These are phyloP conservation scores for Pemphigus obesinymphae DNA, from an alignment of 1,140 invertebrate genomes.

Conservation along the genomic window DNA sequence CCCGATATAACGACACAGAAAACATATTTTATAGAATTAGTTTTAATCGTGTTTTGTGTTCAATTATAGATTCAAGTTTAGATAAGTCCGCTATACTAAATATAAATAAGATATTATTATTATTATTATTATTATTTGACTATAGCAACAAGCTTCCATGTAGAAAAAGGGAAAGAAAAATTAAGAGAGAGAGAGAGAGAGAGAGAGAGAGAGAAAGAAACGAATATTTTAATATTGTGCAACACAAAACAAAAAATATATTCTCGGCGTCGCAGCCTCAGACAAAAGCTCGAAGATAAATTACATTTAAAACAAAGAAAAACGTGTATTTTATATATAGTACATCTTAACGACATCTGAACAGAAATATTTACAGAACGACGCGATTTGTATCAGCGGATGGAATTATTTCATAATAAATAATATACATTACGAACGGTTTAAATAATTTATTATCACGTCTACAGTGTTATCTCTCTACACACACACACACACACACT, in stretches of 20 bases:
- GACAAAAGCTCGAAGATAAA: not conserved
- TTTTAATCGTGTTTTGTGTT: constrained; percentile 30
- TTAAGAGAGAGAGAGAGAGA: not conserved
- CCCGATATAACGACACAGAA: not conserved
- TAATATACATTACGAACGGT: not conserved
- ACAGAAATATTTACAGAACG: not conserved
- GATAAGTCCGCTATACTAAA: not conserved
- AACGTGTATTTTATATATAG: not conserved
- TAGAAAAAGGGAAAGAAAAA: not conserved
- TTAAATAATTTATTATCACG: not conserved
- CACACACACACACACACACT: too few relatives aligned
- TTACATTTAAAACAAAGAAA: not conserved
- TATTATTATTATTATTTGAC: not conserved
- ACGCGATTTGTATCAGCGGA: not conserved
- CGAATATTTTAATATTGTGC: not conserved
- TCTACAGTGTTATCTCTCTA: too few relatives aligned
- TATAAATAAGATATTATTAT: not conserved
- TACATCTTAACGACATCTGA: not conserved
- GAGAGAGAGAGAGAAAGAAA: not conserved
- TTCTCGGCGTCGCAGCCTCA: not conserved
- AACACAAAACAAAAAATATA: not conserved
- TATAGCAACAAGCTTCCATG: not conserved
- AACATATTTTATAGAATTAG: constrained; percentile 27
- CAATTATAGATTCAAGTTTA: constrained; percentile 13
- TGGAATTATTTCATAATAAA: not conserved